Conservation (phyloP, 2,797 vertebrate species). For the Pangasius krempfi region DNA sequence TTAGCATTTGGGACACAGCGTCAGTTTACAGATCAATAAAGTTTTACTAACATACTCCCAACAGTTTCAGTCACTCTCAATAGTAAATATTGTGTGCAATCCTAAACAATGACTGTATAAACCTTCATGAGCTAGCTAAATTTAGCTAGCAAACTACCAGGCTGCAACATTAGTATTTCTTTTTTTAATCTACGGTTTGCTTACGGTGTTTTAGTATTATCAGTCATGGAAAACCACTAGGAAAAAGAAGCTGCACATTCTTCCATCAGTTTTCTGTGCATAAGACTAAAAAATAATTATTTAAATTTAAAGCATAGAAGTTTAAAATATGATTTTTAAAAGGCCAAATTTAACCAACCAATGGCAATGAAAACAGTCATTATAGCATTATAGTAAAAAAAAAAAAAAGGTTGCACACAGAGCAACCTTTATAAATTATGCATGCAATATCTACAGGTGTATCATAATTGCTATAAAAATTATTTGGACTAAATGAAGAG, state of each 20-base stretch:
- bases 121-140: background rate
- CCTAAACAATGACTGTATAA: background rate
- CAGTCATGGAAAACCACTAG: too few species aligned
- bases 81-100: background rate
- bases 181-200: too few species aligned
- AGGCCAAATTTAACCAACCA: background rate
- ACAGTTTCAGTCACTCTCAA: background rate
- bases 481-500: background rate
- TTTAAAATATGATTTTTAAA: background rate
- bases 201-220: too few species aligned
- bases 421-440: background rate
- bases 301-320: too few species aligned
- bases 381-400: too few species aligned
- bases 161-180: too few species aligned
- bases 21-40: background rate
- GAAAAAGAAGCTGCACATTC: too few species aligned
- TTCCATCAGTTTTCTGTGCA: too few species aligned
- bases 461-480: background rate
- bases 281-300: too few species aligned
- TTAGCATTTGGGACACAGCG: too few species aligned
- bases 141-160: background rate
- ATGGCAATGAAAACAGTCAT: background rate
- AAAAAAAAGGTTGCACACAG: background rate
- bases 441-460: background rate
- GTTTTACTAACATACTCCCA: background rate